Evolutionary conservation across 1,140 invertebrate species (phyloP), one percentile per base, ranked within the genome.

Genomic region (Aphelenchoides fujianensis): DNA sequence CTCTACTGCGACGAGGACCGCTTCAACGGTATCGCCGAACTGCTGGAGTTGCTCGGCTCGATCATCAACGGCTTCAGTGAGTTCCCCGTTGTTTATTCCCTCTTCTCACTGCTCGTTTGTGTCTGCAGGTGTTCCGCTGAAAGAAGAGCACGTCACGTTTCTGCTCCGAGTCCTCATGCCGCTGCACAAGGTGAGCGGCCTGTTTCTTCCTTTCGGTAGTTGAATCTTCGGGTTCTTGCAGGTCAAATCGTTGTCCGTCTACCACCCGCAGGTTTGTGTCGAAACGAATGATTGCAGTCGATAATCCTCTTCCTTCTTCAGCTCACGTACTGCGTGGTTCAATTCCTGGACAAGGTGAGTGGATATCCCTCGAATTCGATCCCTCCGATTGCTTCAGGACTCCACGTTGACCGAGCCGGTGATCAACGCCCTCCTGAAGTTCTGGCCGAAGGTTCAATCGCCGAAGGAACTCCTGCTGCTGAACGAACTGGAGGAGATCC

Each of bases 331-430:
- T 97, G 95, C 87, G 92, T 97, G 54, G 94, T 97, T 34, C 95
- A 97, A 87, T 97, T 97, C 87, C 86, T 97, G 28, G 94, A 97
- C 84, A 97, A 97, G n/a, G n/a, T n/a, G n/a, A n/a, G n/a, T n/a
- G n/a, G n/a, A n/a, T n/a, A n/a, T n/a, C n/a, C n/a, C n/a, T n/a
- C n/a, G n/a, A n/a, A n/a, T n/a, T n/a, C n/a, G n/a, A n/a, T n/a
- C n/a, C n/a, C n/a, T n/a, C n/a, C n/a, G n/a, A n/a, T n/a, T n/a
- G n/a, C n/a, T n/a, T n/a, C n/a, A n/a, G 86, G 94, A 97, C 88
- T 90, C 94, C 78, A 91, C 90, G 67, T 87, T 97, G 71, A 67
- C 76, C 36, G 74, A 75, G 7, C 73, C 86, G 82, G 95, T 97
- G 55, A 93, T 97, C 77, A 91, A 91, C 85, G 91, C 91, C 80